Percentiles rank a stretch among this genome's conserved stretches.
Conservation (phyloP, 1,140 invertebrate species). For the Psilanteris sp. region DNA sequence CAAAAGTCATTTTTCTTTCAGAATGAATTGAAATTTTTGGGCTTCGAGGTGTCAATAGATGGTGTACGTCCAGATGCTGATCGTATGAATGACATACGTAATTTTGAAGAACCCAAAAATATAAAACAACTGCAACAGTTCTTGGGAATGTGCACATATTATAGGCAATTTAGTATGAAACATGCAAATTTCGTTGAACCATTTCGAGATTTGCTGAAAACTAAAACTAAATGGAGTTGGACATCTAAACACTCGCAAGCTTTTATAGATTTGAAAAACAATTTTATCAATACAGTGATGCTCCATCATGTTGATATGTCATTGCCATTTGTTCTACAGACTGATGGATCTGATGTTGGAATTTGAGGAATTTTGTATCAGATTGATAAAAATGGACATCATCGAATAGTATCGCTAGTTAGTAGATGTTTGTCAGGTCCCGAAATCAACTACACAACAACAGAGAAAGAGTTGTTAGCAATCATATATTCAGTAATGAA, state of each 20-base stretch:
- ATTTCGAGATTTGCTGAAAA: constrained; percentile 60
- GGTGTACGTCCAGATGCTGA: not conserved
- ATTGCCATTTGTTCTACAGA: constrained; percentile 1
- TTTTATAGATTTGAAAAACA: constrained; percentile 17
- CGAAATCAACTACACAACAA: constrained; percentile 4
- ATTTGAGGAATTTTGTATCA: constrained; percentile 14
- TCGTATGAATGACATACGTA: not conserved
- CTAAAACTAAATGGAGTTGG: constrained; percentile 18
- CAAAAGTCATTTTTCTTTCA: not conserved
- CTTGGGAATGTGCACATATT: constrained; percentile 21
- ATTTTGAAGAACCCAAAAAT: not conserved
- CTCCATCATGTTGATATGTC: not conserved
- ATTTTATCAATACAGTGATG: constrained; percentile 7
- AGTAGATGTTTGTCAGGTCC: not conserved
- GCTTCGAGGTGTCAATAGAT: not conserved
- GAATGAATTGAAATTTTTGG: not conserved
- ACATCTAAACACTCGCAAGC: constrained; percentile 1
- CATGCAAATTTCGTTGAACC: constrained; percentile 51
- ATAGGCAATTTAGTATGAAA: constrained; percentile 66
- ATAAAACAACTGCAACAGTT: not conserved
- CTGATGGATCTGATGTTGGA: constrained; percentile 3
- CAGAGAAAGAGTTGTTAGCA: constrained; percentile 7
- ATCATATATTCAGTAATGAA: constrained; percentile 3
- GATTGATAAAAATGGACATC: not conserved
- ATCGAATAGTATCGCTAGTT: constrained; percentile 1